Evolutionary conservation across 1,140 invertebrate species (phyloP), one percentile per base, ranked within the genome.

Genomic region (Lethocerus indicus): DNA sequence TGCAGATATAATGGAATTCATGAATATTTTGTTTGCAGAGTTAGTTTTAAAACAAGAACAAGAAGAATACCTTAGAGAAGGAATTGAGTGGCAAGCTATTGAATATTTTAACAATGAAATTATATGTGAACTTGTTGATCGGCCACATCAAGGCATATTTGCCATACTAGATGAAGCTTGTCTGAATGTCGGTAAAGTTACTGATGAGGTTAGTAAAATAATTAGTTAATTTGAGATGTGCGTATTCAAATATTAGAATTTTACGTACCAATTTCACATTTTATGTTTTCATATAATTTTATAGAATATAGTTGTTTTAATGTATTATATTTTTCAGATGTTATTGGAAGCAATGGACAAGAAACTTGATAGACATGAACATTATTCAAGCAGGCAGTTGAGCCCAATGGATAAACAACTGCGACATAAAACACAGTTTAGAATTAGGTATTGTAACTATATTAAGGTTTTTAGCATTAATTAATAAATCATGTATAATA

Each of bases 91-190:
- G 87, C 74, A 85, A 52, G 81, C 81, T 54, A 77, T 95, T 52
- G 77, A 91, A 37, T 95, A 91, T 67, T 94, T 94, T 64, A 93
- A 77, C 72, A 95, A 83, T 75, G 87, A 83, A 72, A 79, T 86
- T 67, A 94, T 96, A 61, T 94, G 89, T 67, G 87, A 94, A 59
- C 69, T 95, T 16, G 85, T 95, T 6, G 91, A 96, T 62, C 77
- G 85, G 56, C 76, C 78, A 27, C 88, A 88, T 63, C 84, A 87
- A 65, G 91, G 91, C 51, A 79, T 96, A 36, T 78, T 96, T 56
- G 78, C 91, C 39, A 91, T 94, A 54, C 78, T 94, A 72, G 91
- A 96, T 63, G 91, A 95, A 65, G 92, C 89, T 21, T 95, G 89
- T 55, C 73, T 94, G 6, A 93, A 86, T 58, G 90, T 94, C 28